phyloP scores from a whole-genome alignment of 2,888 invertebrate species.

The Itoplectis maculator region DNA sequence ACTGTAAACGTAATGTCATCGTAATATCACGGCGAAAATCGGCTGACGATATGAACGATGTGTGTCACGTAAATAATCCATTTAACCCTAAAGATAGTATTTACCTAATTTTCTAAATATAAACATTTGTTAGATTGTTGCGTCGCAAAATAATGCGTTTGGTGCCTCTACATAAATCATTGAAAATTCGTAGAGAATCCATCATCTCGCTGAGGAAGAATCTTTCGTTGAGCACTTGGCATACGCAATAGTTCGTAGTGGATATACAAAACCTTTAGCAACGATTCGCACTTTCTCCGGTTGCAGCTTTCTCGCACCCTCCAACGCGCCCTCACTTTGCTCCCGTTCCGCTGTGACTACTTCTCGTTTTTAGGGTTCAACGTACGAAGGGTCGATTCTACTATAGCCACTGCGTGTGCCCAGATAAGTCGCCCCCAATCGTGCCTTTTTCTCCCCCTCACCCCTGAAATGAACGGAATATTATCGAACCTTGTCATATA shows the following conservation, averaged over 20 bases:
- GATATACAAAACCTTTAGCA: constrained; percentile 37
- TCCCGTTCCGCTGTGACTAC: constrained; percentile 34
- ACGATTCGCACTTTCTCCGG: constrained; percentile 49
- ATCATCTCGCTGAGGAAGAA: constrained; percentile 16
- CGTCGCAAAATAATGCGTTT: too few species aligned
- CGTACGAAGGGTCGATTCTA: constrained; percentile 59
- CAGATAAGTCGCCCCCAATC: background rate
- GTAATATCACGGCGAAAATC: constrained; percentile 5
- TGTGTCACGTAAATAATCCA: constrained; percentile 2
- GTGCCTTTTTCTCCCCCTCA: constrained; percentile 13
- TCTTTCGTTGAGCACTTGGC: background rate
- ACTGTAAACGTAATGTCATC: constrained; percentile 31
- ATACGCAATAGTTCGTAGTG: background rate
- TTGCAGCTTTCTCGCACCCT: constrained; percentile 36
- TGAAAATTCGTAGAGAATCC: constrained; percentile 48
- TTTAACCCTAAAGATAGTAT: background rate
- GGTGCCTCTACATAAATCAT: constrained; percentile 10
- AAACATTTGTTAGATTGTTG: too few species aligned
- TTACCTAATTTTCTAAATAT: too few species aligned
- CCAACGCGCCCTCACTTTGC: constrained; percentile 27
- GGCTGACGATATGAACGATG: background rate
- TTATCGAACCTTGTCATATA: background rate
- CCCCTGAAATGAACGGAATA: background rate
- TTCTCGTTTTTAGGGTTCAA: constrained; percentile 50
- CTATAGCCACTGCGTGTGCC: constrained; percentile 4